These are phyloP conservation scores for Drosophila neocordata DNA, from an alignment of 1,140 invertebrate genomes.

Conservation along the genomic window DNA sequence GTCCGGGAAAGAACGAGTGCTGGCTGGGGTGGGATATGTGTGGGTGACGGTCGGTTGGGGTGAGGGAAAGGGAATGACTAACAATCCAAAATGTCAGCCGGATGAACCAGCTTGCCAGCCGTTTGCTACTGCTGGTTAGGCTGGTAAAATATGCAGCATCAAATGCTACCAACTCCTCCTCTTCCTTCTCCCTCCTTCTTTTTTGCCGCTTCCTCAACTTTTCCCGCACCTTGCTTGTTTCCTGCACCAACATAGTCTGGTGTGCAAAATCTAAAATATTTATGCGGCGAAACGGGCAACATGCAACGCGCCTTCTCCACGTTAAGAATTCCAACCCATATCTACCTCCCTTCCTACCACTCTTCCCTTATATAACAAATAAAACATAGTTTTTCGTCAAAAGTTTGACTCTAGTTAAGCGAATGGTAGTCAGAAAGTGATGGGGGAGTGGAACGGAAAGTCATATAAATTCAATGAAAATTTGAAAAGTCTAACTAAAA, in stretches of 20 bases:
- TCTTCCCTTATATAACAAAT: slow-evolving; percentile 16
- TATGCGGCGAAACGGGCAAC: slow-evolving; percentile 62
- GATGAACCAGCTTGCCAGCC: slow-evolving; percentile 63
- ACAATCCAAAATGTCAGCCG: slow-evolving; percentile 68
- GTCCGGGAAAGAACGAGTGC: too few relatives aligned
- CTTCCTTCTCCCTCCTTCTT: background rate
- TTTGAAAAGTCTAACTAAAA: slow-evolving; percentile 51
- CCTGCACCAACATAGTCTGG: slow-evolving; percentile 33
- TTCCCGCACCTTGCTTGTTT: slow-evolving; percentile 10
- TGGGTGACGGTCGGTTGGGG: background rate
- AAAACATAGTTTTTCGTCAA: slow-evolving; percentile 61
- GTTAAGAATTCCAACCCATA: background rate
- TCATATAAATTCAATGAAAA: slow-evolving; percentile 65
- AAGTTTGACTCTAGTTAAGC: slow-evolving; percentile 37
- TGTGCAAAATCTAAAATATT: slow-evolving; percentile 74
- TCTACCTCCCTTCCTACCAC: background rate
- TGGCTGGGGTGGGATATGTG: background rate
- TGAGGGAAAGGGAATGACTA: slow-evolving; percentile 18
- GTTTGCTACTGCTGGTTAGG: slow-evolving; percentile 39
- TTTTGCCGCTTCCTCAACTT: background rate
- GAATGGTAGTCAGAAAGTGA: background rate
- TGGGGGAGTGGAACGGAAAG: slow-evolving; percentile 12
- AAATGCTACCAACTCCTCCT: slow-evolving; percentile 5
- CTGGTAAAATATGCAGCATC: slow-evolving; percentile 61
- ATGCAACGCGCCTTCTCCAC: slow-evolving; percentile 41